Evolutionary conservation across 2,113 vertebrate species (phyloP).

Genomic region (Peucedramus taeniatus): DNA sequence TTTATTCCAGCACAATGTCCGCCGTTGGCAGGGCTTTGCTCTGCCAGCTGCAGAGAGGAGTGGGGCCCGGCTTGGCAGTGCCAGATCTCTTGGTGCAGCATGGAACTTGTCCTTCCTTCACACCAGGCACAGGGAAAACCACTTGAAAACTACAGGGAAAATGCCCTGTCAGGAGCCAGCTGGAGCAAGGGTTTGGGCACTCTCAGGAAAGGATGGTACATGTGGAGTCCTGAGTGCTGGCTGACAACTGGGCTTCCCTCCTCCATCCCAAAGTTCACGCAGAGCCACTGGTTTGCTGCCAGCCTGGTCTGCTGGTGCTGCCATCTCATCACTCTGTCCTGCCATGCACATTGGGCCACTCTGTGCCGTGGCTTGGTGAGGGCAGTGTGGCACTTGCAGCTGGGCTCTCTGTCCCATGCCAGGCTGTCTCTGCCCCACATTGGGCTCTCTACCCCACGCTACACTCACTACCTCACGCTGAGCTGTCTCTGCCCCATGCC

Average conservation of each 20-base stretch:
- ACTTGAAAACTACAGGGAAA: background rate
- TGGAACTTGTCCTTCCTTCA: background rate
- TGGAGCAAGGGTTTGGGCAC: background rate
- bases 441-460: accelerated
- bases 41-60: background rate
- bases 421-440: background rate
- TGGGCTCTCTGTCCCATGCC: accelerated
- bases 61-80: background rate
- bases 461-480: too few species aligned
- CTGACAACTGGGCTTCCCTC: background rate
- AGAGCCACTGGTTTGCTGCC: background rate
- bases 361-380: accelerated
- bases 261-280: background rate
- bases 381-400: accelerated
- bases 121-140: background rate
- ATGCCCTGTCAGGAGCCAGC: background rate
- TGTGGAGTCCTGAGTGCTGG: accelerated
- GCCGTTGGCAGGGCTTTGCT: background rate
- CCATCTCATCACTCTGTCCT: accelerated
- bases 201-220: background rate
- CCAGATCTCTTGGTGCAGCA: constrained; percentile 31
- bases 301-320: background rate
- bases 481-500: accelerated
- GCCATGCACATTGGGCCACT: accelerated
- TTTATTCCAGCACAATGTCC: constrained; percentile 63